phyloP scores from a whole-genome alignment of 2,113 vertebrate genomes.

The Pedetes capensis region DNA sequence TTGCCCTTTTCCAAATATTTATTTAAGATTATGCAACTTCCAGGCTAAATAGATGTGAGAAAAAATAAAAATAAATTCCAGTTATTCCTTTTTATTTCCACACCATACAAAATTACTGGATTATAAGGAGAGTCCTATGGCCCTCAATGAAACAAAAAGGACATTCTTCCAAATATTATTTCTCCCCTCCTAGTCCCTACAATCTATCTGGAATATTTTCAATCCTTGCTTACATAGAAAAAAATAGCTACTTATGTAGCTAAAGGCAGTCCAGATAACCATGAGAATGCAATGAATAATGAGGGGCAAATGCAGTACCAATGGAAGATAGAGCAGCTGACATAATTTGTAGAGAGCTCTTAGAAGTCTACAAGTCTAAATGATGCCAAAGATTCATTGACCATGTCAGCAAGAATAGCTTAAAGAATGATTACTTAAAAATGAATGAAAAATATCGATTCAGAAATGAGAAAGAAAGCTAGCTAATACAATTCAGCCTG shows the following conservation, averaged over 20 bases:
- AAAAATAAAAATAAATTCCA: background rate
- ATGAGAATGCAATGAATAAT: slow-evolving; percentile 29
- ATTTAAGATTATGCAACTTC: slow-evolving; percentile 2
- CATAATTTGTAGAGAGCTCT: slow-evolving; percentile 35
- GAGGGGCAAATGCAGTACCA: slow-evolving; percentile 25
- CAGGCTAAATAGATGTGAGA: background rate
- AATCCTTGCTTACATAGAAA: background rate
- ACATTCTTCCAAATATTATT: background rate
- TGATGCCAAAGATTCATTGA: slow-evolving; percentile 45
- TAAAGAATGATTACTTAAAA: slow-evolving; percentile 59
- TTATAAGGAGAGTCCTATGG: background rate
- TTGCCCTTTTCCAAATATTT: background rate
- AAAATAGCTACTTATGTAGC: background rate
- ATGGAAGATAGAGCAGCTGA: slow-evolving; percentile 26
- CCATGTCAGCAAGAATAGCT: background rate
- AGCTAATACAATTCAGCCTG: slow-evolving; percentile 21
- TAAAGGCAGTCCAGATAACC: background rate
- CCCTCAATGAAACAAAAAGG: slow-evolving; percentile 8
- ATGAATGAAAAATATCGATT: slow-evolving; percentile 65
- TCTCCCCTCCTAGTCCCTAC: background rate
- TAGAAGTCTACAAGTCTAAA: slow-evolving; percentile 49
- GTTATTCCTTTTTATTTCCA: background rate
- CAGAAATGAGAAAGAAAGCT: slow-evolving; percentile 38
- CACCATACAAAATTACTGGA: background rate
- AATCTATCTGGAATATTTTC: background rate